Conservation (phyloP, 2,888 invertebrate species). For the Ormyrus labotus region DNA sequence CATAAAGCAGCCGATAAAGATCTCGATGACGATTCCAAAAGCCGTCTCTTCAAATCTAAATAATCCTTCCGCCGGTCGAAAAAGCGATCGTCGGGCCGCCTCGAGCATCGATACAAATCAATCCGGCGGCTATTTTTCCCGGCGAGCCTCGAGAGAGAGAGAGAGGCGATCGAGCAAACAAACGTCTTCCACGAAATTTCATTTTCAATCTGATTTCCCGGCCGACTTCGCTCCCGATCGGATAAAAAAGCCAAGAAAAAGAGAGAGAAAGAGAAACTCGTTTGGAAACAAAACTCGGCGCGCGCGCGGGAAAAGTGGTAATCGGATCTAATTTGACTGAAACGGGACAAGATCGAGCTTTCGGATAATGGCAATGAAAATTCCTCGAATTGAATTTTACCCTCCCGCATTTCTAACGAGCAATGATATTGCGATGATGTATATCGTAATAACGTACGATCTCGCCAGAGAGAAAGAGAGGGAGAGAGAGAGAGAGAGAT, state of each 20-base stretch:
- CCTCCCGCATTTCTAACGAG: conserved; percentile 39
- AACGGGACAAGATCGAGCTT: conserved; percentile 42
- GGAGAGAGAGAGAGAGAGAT: not conserved
- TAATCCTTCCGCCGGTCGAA: too few species aligned
- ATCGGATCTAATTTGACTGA: conserved; percentile 53
- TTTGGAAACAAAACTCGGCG: not conserved
- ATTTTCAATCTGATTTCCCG: conserved; percentile 48
- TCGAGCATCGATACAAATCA: too few species aligned
- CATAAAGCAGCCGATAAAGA: too few species aligned
- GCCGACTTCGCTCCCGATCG: conserved; percentile 2
- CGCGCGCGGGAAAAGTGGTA: conserved; percentile 32
- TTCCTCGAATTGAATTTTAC: conserved; percentile 40
- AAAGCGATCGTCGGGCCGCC: too few species aligned
- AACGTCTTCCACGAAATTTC: conserved; percentile 41
- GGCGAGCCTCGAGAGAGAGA: too few species aligned
- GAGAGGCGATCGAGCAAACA: too few species aligned
- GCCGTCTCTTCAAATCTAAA: too few species aligned
- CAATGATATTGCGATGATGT: conserved; percentile 40
- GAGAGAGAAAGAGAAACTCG: not conserved
- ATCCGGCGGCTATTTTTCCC: too few species aligned
- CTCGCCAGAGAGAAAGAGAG: too few species aligned
- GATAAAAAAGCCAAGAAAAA: conserved; percentile 15
- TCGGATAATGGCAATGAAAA: conserved; percentile 42
- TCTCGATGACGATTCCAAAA: too few species aligned
- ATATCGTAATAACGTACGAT: conserved; percentile 39